Percentiles rank a stretch among this genome's conserved stretches.
Evolutionary conservation across 2,888 invertebrate species (phyloP).

Genomic region (Melanargia galathea): DNA sequence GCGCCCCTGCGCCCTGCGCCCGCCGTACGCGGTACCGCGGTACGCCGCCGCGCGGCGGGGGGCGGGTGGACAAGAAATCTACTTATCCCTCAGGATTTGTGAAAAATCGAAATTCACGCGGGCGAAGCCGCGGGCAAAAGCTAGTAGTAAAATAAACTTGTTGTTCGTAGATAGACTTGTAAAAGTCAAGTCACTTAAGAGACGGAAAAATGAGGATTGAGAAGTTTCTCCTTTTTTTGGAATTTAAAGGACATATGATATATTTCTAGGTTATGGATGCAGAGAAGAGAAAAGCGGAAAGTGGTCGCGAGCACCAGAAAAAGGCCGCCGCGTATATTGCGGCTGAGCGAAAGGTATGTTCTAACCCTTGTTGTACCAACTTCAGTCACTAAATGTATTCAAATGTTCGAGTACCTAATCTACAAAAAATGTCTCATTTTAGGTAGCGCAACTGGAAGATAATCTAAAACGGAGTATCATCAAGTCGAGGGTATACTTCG

Average conservation of each 20-base stretch:
- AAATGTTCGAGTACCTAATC: not conserved
- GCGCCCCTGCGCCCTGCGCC: too few relatives aligned
- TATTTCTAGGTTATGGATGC: conserved; percentile 92
- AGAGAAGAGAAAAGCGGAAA: conserved; percentile 93
- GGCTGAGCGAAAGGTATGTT: conserved; percentile 87
- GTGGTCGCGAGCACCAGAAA: conserved; percentile 93
- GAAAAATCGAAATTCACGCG: too few relatives aligned
- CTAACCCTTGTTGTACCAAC: not conserved
- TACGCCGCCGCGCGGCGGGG: too few relatives aligned
- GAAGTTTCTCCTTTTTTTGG: not conserved
- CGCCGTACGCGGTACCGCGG: too few relatives aligned
- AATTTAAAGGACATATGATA: not conserved
- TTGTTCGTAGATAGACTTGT: too few relatives aligned
- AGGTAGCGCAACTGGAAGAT: conserved; percentile 91
- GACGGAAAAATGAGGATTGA: not conserved
- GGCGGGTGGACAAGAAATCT: too few relatives aligned
- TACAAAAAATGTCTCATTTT: conserved; percentile 37
- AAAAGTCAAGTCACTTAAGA: too few relatives aligned
- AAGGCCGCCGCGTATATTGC: conserved; percentile 90
- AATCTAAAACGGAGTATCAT: conserved; percentile 90
- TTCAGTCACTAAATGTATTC: not conserved
- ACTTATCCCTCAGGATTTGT: too few relatives aligned
- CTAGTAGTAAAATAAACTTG: too few relatives aligned
- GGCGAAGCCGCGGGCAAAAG: too few relatives aligned
- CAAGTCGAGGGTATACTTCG: conserved; percentile 95